Base-by-base conservation (phyloP, 2,113 vertebrate genomes). In the Phyllostomus hastatus region DNA sequence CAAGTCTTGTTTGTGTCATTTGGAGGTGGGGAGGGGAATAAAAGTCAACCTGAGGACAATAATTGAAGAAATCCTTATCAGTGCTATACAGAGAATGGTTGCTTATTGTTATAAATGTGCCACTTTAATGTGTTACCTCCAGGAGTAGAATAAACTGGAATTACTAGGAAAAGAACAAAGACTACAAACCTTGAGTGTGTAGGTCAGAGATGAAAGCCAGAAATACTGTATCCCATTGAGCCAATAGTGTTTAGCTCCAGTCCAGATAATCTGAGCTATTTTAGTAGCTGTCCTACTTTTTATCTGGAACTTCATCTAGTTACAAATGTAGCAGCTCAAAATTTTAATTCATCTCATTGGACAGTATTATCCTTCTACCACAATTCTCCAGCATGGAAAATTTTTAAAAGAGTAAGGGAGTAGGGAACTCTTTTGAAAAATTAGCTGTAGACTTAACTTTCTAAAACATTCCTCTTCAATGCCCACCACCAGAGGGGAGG, bases 1-100 rank as follows among this genome's bases (percentile, higher is more conserved):
- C 48, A 96, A 85, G 64, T 92, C 22, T 89, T 35, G 67, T 90
- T 84, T 97, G 38, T 91, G 83, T 54, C 79, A 96, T 92, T 95
- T 75, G 76, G 46, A 84, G 86, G 92, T 59, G 70, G 46, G 81
- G 86, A 90, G 69, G 0, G 7, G 28, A 84, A 50, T 83, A 67
- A 69, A 96, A 96, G 66, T 95, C 59, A 31, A 19, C 41, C 66
- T 96, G 52, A 90, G 81, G 91, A 52, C 95, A 94, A 43, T 22
- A 76, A 22, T 85, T 43, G 26, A 50, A 81, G 52, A 82, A 75
- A 96, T 95, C 26, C 78, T 95, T 69, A 86, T 95, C 73, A 69
- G 0, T 88, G 14, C 72, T 84, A 66, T 7, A 67, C 69, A 89
- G 31, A 90, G 54, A 90, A 3, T 75, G 83, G 33, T 81, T 96